Conservation (phyloP, 2,113 vertebrate genomes). For the Manacus vitellinus region DNA sequence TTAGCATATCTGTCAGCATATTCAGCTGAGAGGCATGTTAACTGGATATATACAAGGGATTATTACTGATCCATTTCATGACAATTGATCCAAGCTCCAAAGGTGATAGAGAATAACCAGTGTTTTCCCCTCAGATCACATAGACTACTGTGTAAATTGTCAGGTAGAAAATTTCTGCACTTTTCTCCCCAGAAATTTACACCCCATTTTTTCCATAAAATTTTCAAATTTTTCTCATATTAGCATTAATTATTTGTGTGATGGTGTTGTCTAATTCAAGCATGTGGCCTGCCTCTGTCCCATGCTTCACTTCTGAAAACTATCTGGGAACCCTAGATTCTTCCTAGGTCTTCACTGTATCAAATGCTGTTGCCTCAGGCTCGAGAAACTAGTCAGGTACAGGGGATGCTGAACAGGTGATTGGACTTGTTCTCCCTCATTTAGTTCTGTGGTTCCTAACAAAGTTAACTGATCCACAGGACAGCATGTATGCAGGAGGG, state of each 20-base stretch:
- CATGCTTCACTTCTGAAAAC: background rate
- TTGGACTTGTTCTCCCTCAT: background rate
- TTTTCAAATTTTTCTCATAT: background rate
- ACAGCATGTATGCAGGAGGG: rapidly evolving
- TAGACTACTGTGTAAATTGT: background rate
- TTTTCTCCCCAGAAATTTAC: background rate
- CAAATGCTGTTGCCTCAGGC: background rate
- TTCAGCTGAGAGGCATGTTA: background rate
- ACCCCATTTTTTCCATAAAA: rapidly evolving
- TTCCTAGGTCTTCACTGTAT: background rate
- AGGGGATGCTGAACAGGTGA: background rate
- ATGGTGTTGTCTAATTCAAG: background rate
- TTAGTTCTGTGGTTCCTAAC: background rate
- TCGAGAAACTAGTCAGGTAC: background rate
- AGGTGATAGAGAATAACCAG: background rate
- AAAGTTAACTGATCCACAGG: background rate
- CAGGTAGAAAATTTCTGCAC: background rate
- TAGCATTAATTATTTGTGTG: background rate
- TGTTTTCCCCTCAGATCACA: background rate
- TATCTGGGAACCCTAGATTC: rapidly evolving
- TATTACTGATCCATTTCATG: background rate
- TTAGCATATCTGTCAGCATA: background rate
- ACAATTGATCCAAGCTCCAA: background rate
- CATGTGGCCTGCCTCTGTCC: rapidly evolving
- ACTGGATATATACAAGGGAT: background rate